These are phyloP conservation scores for Macrobrachium nipponense DNA, from an alignment of 1,140 invertebrate species.

Conservation along the genomic window DNA sequence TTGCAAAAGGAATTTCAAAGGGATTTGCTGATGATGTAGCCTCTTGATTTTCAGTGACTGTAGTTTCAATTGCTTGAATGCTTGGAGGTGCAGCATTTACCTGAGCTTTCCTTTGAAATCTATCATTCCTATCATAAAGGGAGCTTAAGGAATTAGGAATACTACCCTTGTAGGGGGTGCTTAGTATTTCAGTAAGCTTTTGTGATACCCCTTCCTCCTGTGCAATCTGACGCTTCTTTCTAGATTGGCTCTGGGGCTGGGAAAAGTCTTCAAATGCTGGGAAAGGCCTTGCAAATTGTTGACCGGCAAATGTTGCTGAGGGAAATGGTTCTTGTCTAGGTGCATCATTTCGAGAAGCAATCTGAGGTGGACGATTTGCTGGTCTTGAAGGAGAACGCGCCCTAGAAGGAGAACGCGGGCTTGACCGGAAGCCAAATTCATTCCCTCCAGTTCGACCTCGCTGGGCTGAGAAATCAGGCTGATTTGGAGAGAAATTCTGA, in stretches of 20 bases:
- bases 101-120: neutral
- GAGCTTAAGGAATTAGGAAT: neutral
- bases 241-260: slow-evolving; percentile 27
- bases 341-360: neutral
- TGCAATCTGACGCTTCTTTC: slow-evolving; percentile 37
- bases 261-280: slow-evolving; percentile 43
- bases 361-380: neutral
- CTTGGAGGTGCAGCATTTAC: neutral
- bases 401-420: neutral
- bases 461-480: no score
- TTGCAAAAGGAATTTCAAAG: slow-evolving; percentile 38
- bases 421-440: no score
- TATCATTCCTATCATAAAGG: no score
- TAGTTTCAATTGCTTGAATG: neutral
- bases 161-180: slow-evolving; percentile 32
- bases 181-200: slow-evolving; percentile 1
- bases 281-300: slow-evolving; percentile 30
- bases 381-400: neutral
- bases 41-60: neutral
- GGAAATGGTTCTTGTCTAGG: slow-evolving; percentile 24
- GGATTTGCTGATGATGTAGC: slow-evolving; percentile 13
- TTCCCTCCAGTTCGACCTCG: no score
- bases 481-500: no score
- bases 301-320: slow-evolving; percentile 40
- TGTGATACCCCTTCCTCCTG: slow-evolving; percentile 8